These are phyloP conservation scores for Pachypsylla venusta DNA, from an alignment of 1,140 invertebrate genomes.

Conservation along the genomic window DNA sequence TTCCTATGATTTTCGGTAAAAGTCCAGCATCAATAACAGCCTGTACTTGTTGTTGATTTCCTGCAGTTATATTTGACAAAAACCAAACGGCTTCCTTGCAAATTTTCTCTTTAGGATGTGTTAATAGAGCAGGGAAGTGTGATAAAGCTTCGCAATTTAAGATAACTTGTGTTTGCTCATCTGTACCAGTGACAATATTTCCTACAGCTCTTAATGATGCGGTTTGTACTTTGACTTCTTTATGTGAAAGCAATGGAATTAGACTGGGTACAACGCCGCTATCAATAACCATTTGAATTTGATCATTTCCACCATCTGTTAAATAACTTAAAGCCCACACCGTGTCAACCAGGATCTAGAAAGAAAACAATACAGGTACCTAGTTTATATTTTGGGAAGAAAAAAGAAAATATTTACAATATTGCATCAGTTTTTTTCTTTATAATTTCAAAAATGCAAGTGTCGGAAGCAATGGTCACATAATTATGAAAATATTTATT, in stretches of 20 bases:
- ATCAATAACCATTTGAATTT: slow-evolving; percentile 98
- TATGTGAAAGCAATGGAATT: slow-evolving; percentile 87
- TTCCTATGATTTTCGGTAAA: slow-evolving; percentile 86
- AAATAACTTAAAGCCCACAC: slow-evolving; percentile 99
- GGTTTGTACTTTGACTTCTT: slow-evolving; percentile 95
- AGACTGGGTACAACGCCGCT: slow-evolving; percentile 86
- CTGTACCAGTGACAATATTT: slow-evolving; percentile 97
- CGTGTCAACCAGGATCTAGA: slow-evolving; percentile 92
- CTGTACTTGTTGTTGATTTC: slow-evolving; percentile 93
- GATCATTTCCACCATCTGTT: slow-evolving; percentile 95
- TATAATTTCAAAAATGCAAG: no score
- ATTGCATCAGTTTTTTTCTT: no score
- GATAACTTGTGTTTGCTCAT: slow-evolving; percentile 94
- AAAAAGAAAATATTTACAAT: no score
- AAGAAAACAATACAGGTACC: slow-evolving; percentile 21
- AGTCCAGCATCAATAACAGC: slow-evolving; percentile 89
- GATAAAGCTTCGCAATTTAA: slow-evolving; percentile 83
- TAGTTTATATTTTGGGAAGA: neutral
- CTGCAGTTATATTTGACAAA: slow-evolving; percentile 95
- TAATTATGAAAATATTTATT: no score
- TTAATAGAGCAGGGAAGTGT: slow-evolving; percentile 77
- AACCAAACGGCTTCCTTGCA: slow-evolving; percentile 93
- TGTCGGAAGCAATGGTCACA: no score
- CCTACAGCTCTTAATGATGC: slow-evolving; percentile 92
- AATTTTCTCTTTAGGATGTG: slow-evolving; percentile 73